Base-by-base conservation (phyloP, 2,113 vertebrate genomes). In the Motacilla tschutschensis region DNA sequence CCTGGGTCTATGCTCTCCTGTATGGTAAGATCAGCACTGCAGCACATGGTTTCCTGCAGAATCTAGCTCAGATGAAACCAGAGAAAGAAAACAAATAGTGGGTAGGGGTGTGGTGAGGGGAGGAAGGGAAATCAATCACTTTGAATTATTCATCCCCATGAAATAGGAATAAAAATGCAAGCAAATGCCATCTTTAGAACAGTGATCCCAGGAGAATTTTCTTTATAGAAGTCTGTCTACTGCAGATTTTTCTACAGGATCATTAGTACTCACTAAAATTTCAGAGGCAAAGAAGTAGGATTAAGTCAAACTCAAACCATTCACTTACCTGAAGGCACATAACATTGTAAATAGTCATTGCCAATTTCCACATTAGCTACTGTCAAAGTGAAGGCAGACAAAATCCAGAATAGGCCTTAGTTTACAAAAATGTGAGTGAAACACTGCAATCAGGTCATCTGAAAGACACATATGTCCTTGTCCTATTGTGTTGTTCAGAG, bases 71-170 rank as follows among this genome's bases (percentile, higher is more conserved):
- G 55, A 66, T 83, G 65, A 91, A 90, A 92, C 57, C n/a, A 78
- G 72, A 91, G 73, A 85, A 10, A 33, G 67, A 89, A 87, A 95
- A 84, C 28, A 94, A 94, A 88, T 51, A 43, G 35, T 28, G 12
- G 8, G 10, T 22, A 4, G 12, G 31, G 33, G 33, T 57, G 29
- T 35, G 35, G 33, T 24, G 7, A 19, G 9, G 26, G 31, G 36
- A 20, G 6, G 46, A 43, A 63, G 51, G 33, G 5, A 87, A 93
- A 94, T 95, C 88, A 75, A 76, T 43, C 22, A 54, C 50, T 74
- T 82, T 92, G 77, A 91, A 96, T 96, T 94, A 96, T 94, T 95
- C 17, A 93, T 89, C 35, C 33, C 28, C 57, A 35, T 51, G 33
- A 94, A 89, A 91, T 3, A 94, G 58, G 87, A 91, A 88, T 77